Conservation (phyloP, 2,888 invertebrate genomes). For the Heteropelma amictum region DNA sequence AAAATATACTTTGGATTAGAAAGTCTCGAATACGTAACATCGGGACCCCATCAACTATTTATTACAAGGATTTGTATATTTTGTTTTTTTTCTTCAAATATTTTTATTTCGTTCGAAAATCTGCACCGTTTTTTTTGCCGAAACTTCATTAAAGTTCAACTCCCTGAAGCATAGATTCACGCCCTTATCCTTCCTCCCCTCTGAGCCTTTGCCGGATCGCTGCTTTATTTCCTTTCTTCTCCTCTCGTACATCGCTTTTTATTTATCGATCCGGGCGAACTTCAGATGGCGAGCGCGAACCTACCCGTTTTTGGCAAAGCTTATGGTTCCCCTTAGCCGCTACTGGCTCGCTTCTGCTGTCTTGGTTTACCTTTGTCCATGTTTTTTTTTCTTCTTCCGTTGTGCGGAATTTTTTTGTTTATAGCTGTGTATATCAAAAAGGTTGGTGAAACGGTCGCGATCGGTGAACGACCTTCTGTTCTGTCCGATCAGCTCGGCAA, state of each 20-base stretch:
- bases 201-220: no score
- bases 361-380: constrained; percentile 28
- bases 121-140: not conserved
- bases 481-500: constrained; percentile 34
- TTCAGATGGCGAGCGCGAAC: constrained; percentile 48
- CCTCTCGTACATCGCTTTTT: not conserved
- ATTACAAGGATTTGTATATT: no score
- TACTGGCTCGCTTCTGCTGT: constrained; percentile 29
- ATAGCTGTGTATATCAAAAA: constrained; percentile 14
- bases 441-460: constrained; percentile 39
- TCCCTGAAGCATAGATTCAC: not conserved
- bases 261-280: no score
- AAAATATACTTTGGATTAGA: no score
- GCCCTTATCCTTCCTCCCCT: no score
- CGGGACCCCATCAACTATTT: no score
- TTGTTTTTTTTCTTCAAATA: no score
- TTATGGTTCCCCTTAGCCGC: constrained; percentile 23
- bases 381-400: not conserved
- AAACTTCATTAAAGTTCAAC: not conserved
- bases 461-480: constrained; percentile 55
- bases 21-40: no score
- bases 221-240: constrained; percentile 7
- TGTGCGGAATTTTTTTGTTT: constrained; percentile 20
- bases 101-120: no score
- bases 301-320: constrained; percentile 20